Conservation (phyloP, 2,113 vertebrate species). For the Colinus virginianus region DNA sequence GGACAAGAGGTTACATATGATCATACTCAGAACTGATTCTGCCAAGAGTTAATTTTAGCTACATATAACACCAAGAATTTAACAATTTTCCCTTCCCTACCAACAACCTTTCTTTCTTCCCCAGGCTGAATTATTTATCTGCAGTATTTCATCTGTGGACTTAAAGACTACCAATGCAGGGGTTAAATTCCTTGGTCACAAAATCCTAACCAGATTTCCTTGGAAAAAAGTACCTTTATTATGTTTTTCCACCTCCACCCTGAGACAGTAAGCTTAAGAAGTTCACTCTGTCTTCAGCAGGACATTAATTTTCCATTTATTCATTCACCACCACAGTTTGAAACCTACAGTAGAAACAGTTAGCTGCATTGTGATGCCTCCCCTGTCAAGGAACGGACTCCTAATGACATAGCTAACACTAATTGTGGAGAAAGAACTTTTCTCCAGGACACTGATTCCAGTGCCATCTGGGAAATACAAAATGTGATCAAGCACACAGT, state of each 20-base stretch:
- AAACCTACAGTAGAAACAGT: not conserved
- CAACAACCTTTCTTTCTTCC: not conserved
- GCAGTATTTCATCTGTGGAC: not conserved
- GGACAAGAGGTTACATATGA: not conserved
- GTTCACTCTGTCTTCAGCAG: not conserved
- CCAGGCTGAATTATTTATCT: not conserved
- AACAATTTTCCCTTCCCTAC: not conserved
- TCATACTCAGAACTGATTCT: not conserved
- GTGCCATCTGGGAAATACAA: not conserved
- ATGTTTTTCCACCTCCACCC: accelerated
- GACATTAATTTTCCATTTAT: not conserved
- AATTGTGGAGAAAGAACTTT: not conserved
- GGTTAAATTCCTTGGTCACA: not conserved
- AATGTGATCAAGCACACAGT: not conserved
- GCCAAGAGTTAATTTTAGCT: not conserved
- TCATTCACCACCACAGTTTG: not conserved
- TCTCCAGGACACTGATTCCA: not conserved
- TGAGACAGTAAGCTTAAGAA: not conserved
- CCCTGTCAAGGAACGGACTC: not conserved
- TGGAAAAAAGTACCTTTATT: not conserved
- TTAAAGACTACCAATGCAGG: not conserved
- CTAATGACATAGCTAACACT: not conserved
- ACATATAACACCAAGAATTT: not conserved
- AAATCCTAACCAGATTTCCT: not conserved
- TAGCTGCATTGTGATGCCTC: not conserved